Percentiles rank a stretch among this genome's conserved stretches.
Evolutionary conservation across 2,113 vertebrate species (phyloP).

Genomic region (Abramis brama): DNA sequence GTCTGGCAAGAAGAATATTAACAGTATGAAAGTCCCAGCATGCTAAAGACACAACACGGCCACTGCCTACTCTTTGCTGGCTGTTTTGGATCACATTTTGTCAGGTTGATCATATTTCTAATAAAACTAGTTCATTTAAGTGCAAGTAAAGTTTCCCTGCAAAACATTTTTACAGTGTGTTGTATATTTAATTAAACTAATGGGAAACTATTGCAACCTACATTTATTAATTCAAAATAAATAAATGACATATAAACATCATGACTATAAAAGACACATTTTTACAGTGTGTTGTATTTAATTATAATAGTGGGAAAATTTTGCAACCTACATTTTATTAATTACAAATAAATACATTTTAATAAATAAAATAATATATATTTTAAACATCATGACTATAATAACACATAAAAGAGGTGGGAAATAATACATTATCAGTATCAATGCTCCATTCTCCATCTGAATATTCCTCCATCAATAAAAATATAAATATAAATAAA

Average conservation of each 20-base stretch:
- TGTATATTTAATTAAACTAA: not conserved
- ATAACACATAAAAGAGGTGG: too few relatives aligned
- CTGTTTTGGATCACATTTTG: not conserved
- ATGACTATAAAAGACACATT: too few relatives aligned
- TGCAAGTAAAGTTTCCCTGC: not conserved
- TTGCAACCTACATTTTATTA: too few relatives aligned
- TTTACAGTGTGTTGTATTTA: too few relatives aligned
- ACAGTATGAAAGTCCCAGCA: not conserved
- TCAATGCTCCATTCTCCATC: not conserved
- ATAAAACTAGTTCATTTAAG: not conserved
- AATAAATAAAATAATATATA: too few relatives aligned
- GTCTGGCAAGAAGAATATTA: not conserved
- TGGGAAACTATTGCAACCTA: too few relatives aligned
- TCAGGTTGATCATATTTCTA: not conserved
- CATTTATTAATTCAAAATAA: too few relatives aligned
- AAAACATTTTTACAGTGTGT: too few relatives aligned
- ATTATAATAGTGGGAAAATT: too few relatives aligned
- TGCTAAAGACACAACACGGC: not conserved
- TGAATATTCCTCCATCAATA: not conserved
- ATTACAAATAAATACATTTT: too few relatives aligned
- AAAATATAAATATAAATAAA: not conserved
- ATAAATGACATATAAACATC: too few relatives aligned
- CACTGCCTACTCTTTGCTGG: not conserved
- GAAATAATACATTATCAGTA: not conserved
- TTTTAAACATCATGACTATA: too few relatives aligned